Percentiles rank a stretch among this genome's conserved stretches.
These are phyloP conservation scores for Dicyrtoma fusca DNA, from an alignment of 2,888 invertebrate genomes.

Conservation along the genomic window DNA sequence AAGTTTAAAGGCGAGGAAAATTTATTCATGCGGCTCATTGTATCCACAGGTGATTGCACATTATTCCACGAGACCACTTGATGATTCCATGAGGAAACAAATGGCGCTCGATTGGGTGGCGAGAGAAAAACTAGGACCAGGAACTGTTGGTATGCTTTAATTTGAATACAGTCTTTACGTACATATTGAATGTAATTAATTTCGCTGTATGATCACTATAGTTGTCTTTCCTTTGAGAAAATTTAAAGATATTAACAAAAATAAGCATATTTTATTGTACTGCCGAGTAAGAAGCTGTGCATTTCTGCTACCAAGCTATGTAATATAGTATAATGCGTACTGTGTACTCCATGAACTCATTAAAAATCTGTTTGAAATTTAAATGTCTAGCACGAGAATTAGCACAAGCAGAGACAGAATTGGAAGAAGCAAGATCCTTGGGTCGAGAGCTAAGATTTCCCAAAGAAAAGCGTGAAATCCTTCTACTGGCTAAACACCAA, in stretches of 20 bases:
- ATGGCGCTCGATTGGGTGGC: conserved; percentile 97
- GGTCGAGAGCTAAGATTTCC: conserved; percentile 90
- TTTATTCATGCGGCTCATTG: too few relatives aligned
- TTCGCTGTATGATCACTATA: too few relatives aligned
- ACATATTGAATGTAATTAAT: too few relatives aligned
- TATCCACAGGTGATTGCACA: conserved; percentile 73
- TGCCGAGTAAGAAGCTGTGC: too few relatives aligned
- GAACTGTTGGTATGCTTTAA: conserved; percentile 48
- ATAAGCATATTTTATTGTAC: too few relatives aligned
- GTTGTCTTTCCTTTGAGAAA: too few relatives aligned
- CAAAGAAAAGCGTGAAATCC: conserved; percentile 92
- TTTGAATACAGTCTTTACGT: too few relatives aligned
- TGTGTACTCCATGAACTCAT: conserved; percentile 13
- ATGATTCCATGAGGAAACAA: conserved; percentile 93
- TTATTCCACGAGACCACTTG: conserved; percentile 87
- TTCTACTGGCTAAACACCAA: conserved; percentile 85
- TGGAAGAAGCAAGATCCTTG: conserved; percentile 81
- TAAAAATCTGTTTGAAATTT: not conserved
- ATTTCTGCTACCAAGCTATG: too few relatives aligned
- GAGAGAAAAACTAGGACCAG: conserved; percentile 49
- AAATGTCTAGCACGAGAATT: conserved; percentile 70
- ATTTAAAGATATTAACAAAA: too few relatives aligned
- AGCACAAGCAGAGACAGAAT: conserved; percentile 81
- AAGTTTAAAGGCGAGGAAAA: too few relatives aligned
- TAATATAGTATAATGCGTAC: too few relatives aligned